Base-by-base conservation (phyloP, 2,888 invertebrate genomes). In the Eupeodes luniger region DNA sequence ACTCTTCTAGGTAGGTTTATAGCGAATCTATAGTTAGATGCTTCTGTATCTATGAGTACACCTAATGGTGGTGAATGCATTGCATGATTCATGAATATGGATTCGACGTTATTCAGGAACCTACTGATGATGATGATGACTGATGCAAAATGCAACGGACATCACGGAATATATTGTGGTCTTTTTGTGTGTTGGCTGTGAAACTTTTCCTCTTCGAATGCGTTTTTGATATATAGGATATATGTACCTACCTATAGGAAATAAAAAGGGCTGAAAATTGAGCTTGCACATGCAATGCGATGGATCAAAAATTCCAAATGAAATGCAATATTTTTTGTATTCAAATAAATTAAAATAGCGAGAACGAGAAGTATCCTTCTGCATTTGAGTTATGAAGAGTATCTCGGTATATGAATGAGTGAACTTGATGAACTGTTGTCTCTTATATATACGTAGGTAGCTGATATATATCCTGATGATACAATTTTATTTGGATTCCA, bases 251-350 rank as follows among this genome's bases (percentile, higher is more conserved):
- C 19, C 62, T 14, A 49, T 51, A 59, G 59, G 59, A 36, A 36
- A 59, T 59, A 19, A 49, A 53, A 76, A 62, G 76, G 69, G 62
- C 59, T 81, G 51, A 61, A 69, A 72, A 78, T 84, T 79, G 74
- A 84, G 74, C 67, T 67, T 61, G 74, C 72, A 27, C 27, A 79
- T 79, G 83, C 76, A 70, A 59, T 27, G 57, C 4, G 40, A n/a
- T 12, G 14, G 11, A 59, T 40, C 40, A 47, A 59, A 49, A 59
- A 72, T 59, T 72, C 51, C 51, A 11, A 16, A 51, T 51, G 51
- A 75, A 75, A 51, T 75, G 62, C 61, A 75, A 36, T 75, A 62
- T 49, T 9, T 57, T 77, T 27, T 27, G 27, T 27, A 55, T 74
- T 51, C 53, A 79, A 34, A 67, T 67, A 19, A 62, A 62, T 61